Percentiles rank a stretch among this genome's conserved stretches.
These are phyloP conservation scores for Antennarius maculatus DNA, from an alignment of 2,797 vertebrate species.

Conservation along the genomic window DNA sequence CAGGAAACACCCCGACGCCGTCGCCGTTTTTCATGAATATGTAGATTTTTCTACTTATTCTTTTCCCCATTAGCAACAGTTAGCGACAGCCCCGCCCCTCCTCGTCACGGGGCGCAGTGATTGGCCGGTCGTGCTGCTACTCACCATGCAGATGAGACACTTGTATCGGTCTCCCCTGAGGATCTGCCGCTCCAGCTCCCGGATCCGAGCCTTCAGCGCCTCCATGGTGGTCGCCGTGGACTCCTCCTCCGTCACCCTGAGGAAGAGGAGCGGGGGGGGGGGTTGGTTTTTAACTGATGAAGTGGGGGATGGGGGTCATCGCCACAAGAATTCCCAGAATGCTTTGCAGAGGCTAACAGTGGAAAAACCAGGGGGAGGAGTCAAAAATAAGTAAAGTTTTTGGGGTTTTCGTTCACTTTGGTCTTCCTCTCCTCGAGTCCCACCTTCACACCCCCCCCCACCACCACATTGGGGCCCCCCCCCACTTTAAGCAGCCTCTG, in stretches of 20 bases:
- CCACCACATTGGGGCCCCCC: neutral
- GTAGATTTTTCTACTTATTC: too few species aligned
- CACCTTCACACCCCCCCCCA: conserved; percentile 9
- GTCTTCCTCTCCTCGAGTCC: conserved; percentile 6
- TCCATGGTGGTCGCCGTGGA: conserved; percentile 98
- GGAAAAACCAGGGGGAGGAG: too few species aligned
- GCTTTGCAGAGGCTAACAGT: too few species aligned
- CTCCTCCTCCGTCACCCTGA: conserved; percentile 97
- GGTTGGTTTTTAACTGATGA: neutral
- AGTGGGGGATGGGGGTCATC: too few species aligned
- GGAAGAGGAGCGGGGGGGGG: neutral
- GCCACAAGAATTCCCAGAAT: too few species aligned
- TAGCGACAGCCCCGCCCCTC: neutral
- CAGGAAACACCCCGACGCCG: too few species aligned
- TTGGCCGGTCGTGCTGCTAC: conserved; percentile 36
- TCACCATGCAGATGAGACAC: conserved; percentile 99
- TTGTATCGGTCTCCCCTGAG: conserved; percentile 98
- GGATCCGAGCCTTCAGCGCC: conserved; percentile 98
- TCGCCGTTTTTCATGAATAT: too few species aligned
- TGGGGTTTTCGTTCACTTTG: neutral
- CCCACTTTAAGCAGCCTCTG: conserved; percentile 59
- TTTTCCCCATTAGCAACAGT: neutral
- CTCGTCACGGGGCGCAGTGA: too few species aligned
- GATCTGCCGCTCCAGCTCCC: conserved; percentile 98
- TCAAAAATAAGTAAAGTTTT: too few species aligned